Evolutionary conservation across 92 coral and sea anemone genomes (phyloP), one percentile per base, ranked within the genome.

Genomic region (Siderastrea radians): DNA sequence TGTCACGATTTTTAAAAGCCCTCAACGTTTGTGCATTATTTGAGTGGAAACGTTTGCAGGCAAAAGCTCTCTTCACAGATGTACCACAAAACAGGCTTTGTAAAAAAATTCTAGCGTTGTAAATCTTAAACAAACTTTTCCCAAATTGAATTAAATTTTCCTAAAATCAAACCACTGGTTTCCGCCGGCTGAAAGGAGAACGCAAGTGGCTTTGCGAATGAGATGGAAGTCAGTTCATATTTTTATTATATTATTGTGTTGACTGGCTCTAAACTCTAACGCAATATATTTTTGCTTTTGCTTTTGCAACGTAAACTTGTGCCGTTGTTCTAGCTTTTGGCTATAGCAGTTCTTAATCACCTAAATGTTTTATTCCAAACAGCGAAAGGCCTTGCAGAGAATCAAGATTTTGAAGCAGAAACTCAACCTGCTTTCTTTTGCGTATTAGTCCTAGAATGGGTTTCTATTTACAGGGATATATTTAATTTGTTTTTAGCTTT

Each of bases 281-380:
- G 57, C 57, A 53, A 2, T 53, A 53, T 53, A 26, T 26, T 26
- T 26, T 26, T 26, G 10, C 1, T 55, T 55, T 55, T 55, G 12
- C 12, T 55, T 3, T 55, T 55, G 60, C 3, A 10, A 6, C 60
- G 60, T 7, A 2, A 7, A 55, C 12, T 1, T 55, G 38, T 14
- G 38, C 12, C 61, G 6, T 19, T 49, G 60, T 1, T 51, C 26
- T 9, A 52, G 6, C 14, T 44, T 66, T 8, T 3, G 8, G 5
- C 11, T 82, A 5, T 55, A n/a, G 68, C 47, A n/a, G 80, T 74
- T 74, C 10, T 73, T 72, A 74, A 72, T 74, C 51, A 1, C 55
- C 4, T 49, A 80, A 64, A 50, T 90, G 75, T 90, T 67, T 90
- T 90, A 67, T 90, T 57, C 84, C 93, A 54, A 86, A 90, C 93